phyloP scores from a whole-genome alignment of 2,113 vertebrate genomes.

The Catharus minimus region DNA sequence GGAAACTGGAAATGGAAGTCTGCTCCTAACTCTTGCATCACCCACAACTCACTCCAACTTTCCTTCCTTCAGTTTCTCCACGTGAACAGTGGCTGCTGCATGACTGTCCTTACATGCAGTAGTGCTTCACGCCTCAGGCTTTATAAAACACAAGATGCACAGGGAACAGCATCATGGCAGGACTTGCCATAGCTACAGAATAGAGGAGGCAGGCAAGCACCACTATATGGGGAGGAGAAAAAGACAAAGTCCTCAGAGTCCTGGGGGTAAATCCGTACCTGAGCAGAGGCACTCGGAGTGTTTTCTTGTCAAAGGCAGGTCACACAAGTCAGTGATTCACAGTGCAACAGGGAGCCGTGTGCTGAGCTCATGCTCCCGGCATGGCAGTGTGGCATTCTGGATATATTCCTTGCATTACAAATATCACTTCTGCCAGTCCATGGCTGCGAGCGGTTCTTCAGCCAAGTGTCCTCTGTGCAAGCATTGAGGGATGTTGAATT shows the following conservation, averaged over 20 bases:
- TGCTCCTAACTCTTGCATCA: neutral
- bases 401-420: neutral
- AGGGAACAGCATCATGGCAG: neutral
- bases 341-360: neutral
- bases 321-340: neutral
- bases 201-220: rapidly evolving
- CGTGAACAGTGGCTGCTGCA: rapidly evolving
- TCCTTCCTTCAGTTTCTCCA: neutral
- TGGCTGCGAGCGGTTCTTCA: neutral
- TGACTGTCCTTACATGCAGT: neutral
- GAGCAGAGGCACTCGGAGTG: neutral
- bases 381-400: rapidly evolving
- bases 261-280: neutral
- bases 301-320: neutral
- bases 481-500: rapidly evolving
- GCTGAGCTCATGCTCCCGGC: neutral
- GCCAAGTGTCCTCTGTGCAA: neutral
- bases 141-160: neutral
- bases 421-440: neutral
- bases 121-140: neutral
- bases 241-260: neutral
- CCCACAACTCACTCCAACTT: neutral
- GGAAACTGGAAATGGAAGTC: neutral
- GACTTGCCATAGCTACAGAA: neutral
- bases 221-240: neutral